Conservation (phyloP, 2,113 vertebrate genomes). For the Catharus bicknelli region DNA sequence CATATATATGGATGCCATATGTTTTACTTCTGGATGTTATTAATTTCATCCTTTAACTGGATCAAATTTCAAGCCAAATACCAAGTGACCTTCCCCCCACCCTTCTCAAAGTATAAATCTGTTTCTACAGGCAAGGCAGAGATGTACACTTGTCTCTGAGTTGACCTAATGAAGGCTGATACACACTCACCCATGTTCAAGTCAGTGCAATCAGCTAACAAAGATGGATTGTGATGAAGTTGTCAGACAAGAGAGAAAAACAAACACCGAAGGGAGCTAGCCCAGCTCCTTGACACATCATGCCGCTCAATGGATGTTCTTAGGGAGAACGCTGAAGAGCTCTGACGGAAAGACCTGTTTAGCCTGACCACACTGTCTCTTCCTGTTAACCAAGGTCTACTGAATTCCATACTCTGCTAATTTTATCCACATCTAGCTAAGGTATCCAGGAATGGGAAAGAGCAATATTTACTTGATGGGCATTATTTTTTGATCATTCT, state of each 20-base stretch:
- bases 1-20: slow-evolving; percentile 59
- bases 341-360: background rate
- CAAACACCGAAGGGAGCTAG: slow-evolving; percentile 13
- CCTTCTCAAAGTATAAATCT: slow-evolving; percentile 1
- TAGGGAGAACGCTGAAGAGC: slow-evolving; percentile 18
- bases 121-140: slow-evolving; percentile 1
- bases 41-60: slow-evolving; percentile 46
- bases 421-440: background rate
- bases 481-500: background rate
- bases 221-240: slow-evolving; percentile 53
- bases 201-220: slow-evolving; percentile 27
- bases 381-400: background rate
- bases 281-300: slow-evolving; percentile 16
- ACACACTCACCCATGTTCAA: slow-evolving; percentile 35
- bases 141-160: slow-evolving; percentile 19
- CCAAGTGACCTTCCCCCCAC: slow-evolving; percentile 25
- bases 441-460: background rate
- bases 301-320: slow-evolving; percentile 36
- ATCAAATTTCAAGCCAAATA: slow-evolving; percentile 63
- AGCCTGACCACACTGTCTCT: background rate
- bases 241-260: slow-evolving; percentile 47
- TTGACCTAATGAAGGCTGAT: slow-evolving; percentile 47
- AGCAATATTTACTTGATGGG: background rate
- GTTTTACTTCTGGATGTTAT: slow-evolving; percentile 59
- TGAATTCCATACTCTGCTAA: background rate